Evolutionary conservation across 2,888 invertebrate species (phyloP).

Genomic region (Eudemis profundana): DNA sequence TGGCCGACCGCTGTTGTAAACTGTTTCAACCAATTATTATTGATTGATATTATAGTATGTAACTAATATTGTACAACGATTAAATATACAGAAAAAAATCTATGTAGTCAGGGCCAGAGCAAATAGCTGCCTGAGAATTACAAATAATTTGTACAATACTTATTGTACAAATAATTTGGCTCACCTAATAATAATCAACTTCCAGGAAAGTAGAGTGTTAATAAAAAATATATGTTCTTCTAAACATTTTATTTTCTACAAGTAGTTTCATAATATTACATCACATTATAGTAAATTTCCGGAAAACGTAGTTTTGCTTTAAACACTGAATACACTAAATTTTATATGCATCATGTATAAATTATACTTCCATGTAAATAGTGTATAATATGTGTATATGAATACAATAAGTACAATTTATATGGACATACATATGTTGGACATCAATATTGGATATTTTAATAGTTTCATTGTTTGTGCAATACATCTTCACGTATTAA

Average conservation of each 20-base stretch:
- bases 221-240: not conserved
- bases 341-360: not conserved
- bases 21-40: too few species aligned
- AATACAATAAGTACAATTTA: not conserved
- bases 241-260: conserved; percentile 17
- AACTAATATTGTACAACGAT: too few species aligned
- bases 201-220: not conserved
- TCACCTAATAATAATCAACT: too few species aligned
- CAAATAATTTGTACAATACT: too few species aligned
- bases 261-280: not conserved
- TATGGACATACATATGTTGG: not conserved
- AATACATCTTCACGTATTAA: not conserved
- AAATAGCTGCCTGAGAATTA: too few species aligned
- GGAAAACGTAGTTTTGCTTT: not conserved
- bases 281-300: conserved; percentile 17
- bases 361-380: conserved; percentile 8
- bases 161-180: too few species aligned
- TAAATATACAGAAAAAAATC: too few species aligned
- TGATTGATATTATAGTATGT: too few species aligned
- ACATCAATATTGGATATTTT: not conserved
- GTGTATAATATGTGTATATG: conserved; percentile 1
- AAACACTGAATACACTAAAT: not conserved
- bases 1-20: too few species aligned
- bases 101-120: too few species aligned
- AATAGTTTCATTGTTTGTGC: not conserved